Base-by-base conservation (phyloP, 1,140 invertebrate genomes). In the Conus betulinus region DNA sequence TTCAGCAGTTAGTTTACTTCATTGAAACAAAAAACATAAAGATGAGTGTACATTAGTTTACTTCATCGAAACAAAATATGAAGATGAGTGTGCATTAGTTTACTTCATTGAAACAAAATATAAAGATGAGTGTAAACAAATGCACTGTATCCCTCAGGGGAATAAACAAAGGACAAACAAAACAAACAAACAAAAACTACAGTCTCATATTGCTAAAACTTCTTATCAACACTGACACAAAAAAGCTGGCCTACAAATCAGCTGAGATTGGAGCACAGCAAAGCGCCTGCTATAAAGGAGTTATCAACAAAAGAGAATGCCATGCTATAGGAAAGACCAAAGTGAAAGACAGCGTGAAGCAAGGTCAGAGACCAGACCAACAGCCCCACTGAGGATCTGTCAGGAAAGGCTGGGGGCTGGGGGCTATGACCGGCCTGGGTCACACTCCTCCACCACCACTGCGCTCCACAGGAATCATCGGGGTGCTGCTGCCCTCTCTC, bases 371-470 rank as follows among this genome's bases (percentile, higher is more conserved):
- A 15, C 60, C 25, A 63, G 55, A 63, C 23, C 10, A 20, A 71
- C 23, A 27, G 51, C 52, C 63, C 17, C 25, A 23, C 23, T 17
- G 52, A 71, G 63, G 11, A 5, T 52, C 53, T 13, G 53, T 55
- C 17, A 25, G 20, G 51, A 6, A 17, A 55, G 11, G 5, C 23
- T 6, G n/a, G 84, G 13, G 63, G 63, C 39, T 86, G 84, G 25
- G 17, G 25, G 20, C 63, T 76, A 39, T 60, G 53, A 87, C 55
- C 15, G 2, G 8, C 25, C 25, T 8, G n/a, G 67, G 27, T 90
- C 95, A 96, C 10, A 99, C 95, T 60, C 98, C 95, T 60, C 98
- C 98, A 92, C 98, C 98, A 1, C 98, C 98, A 92, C 98, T 99
- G 91, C 98, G 96, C 94, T 99, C 98, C 1, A 99, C 98, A 57